These are phyloP conservation scores for Streblospio benedicti DNA, from an alignment of 1,140 invertebrate species.

Conservation along the genomic window DNA sequence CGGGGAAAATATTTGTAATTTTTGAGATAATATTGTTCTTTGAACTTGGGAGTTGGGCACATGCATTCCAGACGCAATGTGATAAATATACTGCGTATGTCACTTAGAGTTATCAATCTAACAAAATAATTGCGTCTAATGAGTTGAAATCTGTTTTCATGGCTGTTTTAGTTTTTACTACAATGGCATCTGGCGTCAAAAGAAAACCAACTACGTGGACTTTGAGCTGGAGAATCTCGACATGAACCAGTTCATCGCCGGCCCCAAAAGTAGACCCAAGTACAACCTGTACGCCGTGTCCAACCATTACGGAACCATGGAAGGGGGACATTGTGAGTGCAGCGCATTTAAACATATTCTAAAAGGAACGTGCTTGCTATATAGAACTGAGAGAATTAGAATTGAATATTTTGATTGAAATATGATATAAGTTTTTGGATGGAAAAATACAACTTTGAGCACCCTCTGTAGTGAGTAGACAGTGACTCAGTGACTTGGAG, in stretches of 20 bases:
- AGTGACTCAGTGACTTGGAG: no score
- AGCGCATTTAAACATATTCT: no score
- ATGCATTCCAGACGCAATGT: not conserved
- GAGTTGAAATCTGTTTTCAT: conserved; percentile 13
- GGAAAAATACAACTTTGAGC: no score
- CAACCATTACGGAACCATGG: conserved; percentile 84
- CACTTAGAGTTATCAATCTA: not conserved
- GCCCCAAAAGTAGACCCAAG: conserved; percentile 22
- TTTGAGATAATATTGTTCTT: not conserved
- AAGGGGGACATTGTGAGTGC: conserved; percentile 69
- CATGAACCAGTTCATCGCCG: conserved; percentile 48
- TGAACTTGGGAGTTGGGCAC: not conserved
- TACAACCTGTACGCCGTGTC: conserved; percentile 77
- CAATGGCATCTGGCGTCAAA: conserved; percentile 42
- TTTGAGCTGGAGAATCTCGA: conserved; percentile 55
- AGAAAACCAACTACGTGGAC: conserved; percentile 40
- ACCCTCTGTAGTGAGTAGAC: no score
- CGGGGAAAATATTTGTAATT: not conserved
- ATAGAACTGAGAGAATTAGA: no score
- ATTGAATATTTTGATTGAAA: no score
- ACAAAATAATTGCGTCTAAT: not conserved
- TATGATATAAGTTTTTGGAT: no score
- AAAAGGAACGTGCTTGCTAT: no score
- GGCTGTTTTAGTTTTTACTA: conserved; percentile 46
- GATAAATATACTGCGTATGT: not conserved